These are phyloP conservation scores for Erythrocercus mccallii DNA, from an alignment of 2,113 vertebrate genomes.

Conservation along the genomic window DNA sequence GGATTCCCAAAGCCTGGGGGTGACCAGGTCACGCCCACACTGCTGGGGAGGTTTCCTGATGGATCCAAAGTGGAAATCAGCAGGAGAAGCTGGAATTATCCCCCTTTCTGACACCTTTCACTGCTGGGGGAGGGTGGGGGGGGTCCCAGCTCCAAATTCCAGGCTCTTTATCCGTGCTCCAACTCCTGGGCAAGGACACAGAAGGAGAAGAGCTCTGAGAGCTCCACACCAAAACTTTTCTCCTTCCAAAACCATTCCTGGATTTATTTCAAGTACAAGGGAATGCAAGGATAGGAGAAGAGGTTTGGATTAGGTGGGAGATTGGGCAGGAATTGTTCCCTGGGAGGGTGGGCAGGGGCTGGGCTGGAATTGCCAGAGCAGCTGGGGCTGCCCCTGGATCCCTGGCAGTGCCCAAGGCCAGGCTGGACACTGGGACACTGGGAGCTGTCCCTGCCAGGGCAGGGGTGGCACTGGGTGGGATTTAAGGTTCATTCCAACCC, in stretches of 20 bases:
- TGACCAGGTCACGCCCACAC: accelerated
- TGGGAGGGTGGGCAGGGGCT: background rate
- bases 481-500: background rate
- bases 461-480: background rate
- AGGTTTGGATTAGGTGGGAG: background rate
- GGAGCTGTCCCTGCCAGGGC: background rate
- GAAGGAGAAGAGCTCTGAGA: background rate
- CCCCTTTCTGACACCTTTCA: background rate
- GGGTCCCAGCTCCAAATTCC: background rate
- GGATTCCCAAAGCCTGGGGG: background rate
- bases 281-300: too few relatives aligned
- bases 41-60: background rate
- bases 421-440: background rate
- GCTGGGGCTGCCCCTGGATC: background rate
- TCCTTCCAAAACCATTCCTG: background rate
- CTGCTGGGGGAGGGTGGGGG: background rate
- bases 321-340: background rate
- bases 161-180: background rate
- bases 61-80: background rate
- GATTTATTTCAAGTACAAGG: background rate
- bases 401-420: background rate
- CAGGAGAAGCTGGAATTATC: background rate
- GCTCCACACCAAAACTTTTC: background rate
- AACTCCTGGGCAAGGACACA: background rate
- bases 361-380: background rate